Conservation (phyloP, 2,797 vertebrate genomes). For the Mormyrus proboscirostris region DNA sequence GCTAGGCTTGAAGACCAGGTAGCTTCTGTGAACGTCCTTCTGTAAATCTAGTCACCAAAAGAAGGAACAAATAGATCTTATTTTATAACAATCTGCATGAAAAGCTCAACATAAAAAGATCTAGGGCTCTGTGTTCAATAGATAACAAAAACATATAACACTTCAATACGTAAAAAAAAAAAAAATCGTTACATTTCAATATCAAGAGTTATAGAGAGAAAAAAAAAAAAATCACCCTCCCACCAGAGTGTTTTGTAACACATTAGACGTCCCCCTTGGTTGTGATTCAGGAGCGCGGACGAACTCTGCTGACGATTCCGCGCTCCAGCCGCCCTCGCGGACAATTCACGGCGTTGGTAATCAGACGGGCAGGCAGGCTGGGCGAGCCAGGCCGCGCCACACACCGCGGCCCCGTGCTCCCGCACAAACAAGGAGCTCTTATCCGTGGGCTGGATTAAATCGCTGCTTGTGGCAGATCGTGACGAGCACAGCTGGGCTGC, state of each 20-base stretch:
- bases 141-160: background rate
- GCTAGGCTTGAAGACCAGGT: background rate
- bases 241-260: slow-evolving; percentile 4
- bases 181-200: background rate
- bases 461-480: background rate
- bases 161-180: background rate
- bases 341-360: background rate
- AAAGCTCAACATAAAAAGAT: background rate
- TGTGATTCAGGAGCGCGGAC: background rate
- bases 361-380: background rate
- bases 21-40: background rate
- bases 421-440: background rate
- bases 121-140: background rate
- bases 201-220: background rate
- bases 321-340: background rate
- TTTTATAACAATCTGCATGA: background rate
- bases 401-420: background rate
- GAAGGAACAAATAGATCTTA: background rate
- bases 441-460: slow-evolving; percentile 6
- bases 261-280: background rate
- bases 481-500: slow-evolving; percentile 1
- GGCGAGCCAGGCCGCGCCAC: background rate
- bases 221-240: background rate
- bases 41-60: background rate
- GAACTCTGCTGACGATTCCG: background rate